A percentile compares a stretch with the other conserved stretches of the same genome.
Evolutionary conservation across 23 tunicate genomes (phyloP).

Genomic region (Botrylloides violaceus): DNA sequence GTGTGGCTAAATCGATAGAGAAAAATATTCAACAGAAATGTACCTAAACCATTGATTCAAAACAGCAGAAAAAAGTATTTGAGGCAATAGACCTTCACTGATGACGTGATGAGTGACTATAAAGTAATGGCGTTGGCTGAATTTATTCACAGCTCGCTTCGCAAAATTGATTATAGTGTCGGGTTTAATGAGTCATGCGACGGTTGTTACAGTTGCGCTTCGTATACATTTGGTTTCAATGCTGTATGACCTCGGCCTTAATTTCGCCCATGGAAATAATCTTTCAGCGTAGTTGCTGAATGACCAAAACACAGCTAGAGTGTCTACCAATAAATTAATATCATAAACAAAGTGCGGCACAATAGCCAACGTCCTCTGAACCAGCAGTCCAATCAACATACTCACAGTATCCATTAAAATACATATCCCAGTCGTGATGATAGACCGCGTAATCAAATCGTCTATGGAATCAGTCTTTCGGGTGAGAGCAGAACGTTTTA

Average conservation of each 20-base stretch:
- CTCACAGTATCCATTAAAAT: not conserved
- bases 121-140: too few species aligned
- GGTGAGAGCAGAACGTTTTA: not conserved
- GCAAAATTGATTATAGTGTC: too few species aligned
- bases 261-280: constrained; percentile 5
- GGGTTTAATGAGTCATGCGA: too few species aligned
- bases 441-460: not conserved
- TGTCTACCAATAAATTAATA: not conserved
- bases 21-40: too few species aligned
- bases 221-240: too few species aligned
- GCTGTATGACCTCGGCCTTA: not conserved
- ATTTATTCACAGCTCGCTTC: too few species aligned
- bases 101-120: too few species aligned
- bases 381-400: not conserved
- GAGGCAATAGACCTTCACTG: too few species aligned
- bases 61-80: too few species aligned
- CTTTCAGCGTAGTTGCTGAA: not conserved
- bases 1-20: too few species aligned
- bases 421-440: constrained; percentile 6
- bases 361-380: not conserved
- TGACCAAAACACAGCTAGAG: constrained; percentile 7
- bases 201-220: too few species aligned
- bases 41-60: too few species aligned
- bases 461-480: not conserved
- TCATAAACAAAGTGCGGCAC: constrained; percentile 13